Base-by-base conservation (phyloP, 2,888 invertebrate genomes). In the Perithous albicinctus region DNA sequence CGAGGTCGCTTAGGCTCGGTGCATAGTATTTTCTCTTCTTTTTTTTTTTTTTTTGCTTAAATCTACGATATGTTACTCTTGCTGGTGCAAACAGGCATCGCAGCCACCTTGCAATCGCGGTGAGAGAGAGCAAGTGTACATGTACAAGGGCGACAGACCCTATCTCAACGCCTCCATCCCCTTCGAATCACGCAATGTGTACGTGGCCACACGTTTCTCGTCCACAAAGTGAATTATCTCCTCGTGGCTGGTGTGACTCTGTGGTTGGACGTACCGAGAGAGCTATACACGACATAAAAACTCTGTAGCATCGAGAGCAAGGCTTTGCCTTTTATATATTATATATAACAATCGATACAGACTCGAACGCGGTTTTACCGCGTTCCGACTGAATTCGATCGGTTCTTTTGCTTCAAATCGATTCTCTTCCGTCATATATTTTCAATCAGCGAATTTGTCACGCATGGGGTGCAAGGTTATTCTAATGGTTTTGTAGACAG, bases 211-310 rank as follows among this genome's bases (percentile, higher is more conserved):
- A 75, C 82, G 78, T 82, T 75, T 78, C 78, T 15, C 78, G 59
- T 75, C 74, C 74, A 70, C 78, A 82, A 82, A 82, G 82, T 82
- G 75, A 82, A 82, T 82, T 82, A 82, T 82, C 82, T 75, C 69
- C 82, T 78, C 70, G 64, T 56, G 26, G 74, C 73, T 77, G 72
- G 67, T n/a, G n/a, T n/a, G n/a, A n/a, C n/a, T n/a, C 80, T 73
- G 80, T 54, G 67, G 73, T 48, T 74, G 69, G 69, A 56, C 43
- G 12, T 61, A 35, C 66, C 54, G 56, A 59, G 56, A 59, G 41
- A 12, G 20, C 6, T n/a, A n/a, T n/a, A n/a, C n/a, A 56, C 54
- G 64, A 38, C 41, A 73, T 61, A 77, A 81, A 73, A 48, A 32
- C 18, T n/a, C n/a, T 63, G 23, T 15, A 64, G 41, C 43, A 48